Base-by-base conservation (phyloP, 2,888 invertebrate species). In the Phengaris arion region DNA sequence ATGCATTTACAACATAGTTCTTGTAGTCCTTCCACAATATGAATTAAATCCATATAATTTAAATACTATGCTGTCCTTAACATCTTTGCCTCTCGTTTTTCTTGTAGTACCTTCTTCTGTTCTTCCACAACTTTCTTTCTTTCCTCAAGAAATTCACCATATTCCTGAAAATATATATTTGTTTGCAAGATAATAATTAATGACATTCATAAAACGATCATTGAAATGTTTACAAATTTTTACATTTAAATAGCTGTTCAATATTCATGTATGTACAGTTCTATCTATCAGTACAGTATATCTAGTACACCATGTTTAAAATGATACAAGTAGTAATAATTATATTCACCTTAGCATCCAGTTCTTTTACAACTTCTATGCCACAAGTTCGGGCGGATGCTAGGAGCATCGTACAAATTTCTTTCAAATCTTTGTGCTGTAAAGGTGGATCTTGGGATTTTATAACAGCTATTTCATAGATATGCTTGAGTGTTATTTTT, bases 391-490 rank as follows among this genome's bases (percentile, higher is more conserved):
- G 95, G 8, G 98, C 98, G 74, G 95, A 94, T 1, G 96, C 96
- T 80, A 98, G 95, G 10, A 99, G 84, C 95, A 96, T 95, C 79
- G 94, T 94, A 85, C 98, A 98, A 83, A 99, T 94, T 85, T 96
- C 95, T 89, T 97, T 84, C 78, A 97, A 82, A 10, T 94, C 85
- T 79, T 92, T 90, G 82, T 95, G 94, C 82, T 96, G 95, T 46
- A 96, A 86, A 0, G 96, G 91, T 5, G 97, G 97, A 90, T 99
- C 99, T 85, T 96, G 93, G n/a, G 96, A 94, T 90, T 99, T 99
- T n/a, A 99, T 97, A 88, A 96, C 95, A 0, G 99, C 99, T 85
- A 99, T 99, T 95, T 99, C 99, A 90, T 99, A 99, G 13, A 99
- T 89, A 90, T 99, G 99, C 87, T 98, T 99, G 0, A 98, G 85